These are phyloP conservation scores for Margaritifera margaritifera DNA, from an alignment of 2,888 invertebrate genomes.

Conservation along the genomic window DNA sequence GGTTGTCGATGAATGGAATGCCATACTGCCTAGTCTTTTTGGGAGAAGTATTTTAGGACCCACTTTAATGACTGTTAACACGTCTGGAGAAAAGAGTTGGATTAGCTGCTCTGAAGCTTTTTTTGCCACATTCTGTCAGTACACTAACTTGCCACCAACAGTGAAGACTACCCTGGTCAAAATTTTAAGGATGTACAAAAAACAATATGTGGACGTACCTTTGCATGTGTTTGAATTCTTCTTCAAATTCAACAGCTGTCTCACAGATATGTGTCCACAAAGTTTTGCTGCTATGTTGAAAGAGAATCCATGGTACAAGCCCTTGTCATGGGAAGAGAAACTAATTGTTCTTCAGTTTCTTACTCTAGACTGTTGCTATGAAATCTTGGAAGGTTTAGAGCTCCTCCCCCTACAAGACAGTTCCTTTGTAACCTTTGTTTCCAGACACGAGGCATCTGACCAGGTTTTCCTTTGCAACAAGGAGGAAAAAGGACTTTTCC, in stretches of 20 bases:
- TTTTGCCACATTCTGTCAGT: no score
- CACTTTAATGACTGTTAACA: constrained; percentile 9
- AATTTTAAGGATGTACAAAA: background rate
- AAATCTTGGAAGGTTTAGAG: constrained; percentile 12
- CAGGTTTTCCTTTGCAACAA: constrained; percentile 13
- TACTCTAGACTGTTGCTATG: background rate
- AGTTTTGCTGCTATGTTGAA: background rate
- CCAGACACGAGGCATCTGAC: background rate
- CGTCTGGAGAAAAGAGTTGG: constrained; percentile 3
- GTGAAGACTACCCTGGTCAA: background rate
- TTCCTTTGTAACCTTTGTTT: constrained; percentile 11
- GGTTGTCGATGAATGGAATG: constrained; percentile 8
- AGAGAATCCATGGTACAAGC: background rate
- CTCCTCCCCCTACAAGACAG: constrained; percentile 23
- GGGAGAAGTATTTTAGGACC: background rate
- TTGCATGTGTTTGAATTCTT: background rate
- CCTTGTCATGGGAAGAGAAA: constrained; percentile 1
- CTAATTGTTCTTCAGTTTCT: constrained; percentile 12
- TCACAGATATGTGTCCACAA: background rate
- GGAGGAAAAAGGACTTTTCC: constrained; percentile 18
- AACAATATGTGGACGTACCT: background rate
- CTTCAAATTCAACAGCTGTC: background rate
- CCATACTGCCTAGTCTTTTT: constrained; percentile 31
- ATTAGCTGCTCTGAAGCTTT: no score
- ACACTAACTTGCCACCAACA: no score